Evolutionary conservation across 2,888 invertebrate genomes (phyloP).

Genomic region (Clistopyga incitator): DNA sequence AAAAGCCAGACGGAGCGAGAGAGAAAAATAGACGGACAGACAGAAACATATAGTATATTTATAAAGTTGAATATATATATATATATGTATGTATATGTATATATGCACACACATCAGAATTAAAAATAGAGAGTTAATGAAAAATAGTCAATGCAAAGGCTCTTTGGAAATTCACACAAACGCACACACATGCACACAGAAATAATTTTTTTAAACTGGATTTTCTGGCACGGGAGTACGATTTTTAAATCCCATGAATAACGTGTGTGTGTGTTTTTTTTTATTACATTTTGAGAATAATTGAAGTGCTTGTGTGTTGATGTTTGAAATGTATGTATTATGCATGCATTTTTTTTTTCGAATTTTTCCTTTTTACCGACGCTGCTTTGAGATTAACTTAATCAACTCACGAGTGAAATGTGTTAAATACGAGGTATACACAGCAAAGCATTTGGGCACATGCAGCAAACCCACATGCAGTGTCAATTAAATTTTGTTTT

Average conservation of each 20-base stretch:
- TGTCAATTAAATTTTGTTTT: slow-evolving; percentile 55
- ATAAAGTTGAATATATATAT: slow-evolving; percentile 43
- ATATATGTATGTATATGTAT: too few species aligned
- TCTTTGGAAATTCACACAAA: slow-evolving; percentile 10
- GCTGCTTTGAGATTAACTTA: background rate
- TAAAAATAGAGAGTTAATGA: slow-evolving; percentile 45
- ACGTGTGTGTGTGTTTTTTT: too few species aligned
- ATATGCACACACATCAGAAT: slow-evolving; percentile 54
- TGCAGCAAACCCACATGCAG: slow-evolving; percentile 82
- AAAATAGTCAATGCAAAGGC: slow-evolving; percentile 23
- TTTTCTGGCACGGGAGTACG: too few species aligned
- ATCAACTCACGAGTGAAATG: slow-evolving; percentile 11
- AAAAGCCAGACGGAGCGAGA: slow-evolving; percentile 67
- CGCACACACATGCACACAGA: background rate
- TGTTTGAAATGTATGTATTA: background rate
- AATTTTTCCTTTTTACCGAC: slow-evolving; percentile 6
- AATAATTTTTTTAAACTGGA: background rate
- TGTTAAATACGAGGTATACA: slow-evolving; percentile 76
- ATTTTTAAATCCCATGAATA: background rate
- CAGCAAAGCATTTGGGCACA: slow-evolving; percentile 83
- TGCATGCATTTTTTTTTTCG: slow-evolving; percentile 19
- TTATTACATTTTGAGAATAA: too few species aligned
- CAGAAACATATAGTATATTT: slow-evolving; percentile 49
- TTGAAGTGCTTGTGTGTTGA: background rate
- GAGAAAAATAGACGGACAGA: slow-evolving; percentile 69